These are phyloP conservation scores for Saccostrea cuccullata DNA, from an alignment of 1,140 invertebrate genomes.

Conservation along the genomic window DNA sequence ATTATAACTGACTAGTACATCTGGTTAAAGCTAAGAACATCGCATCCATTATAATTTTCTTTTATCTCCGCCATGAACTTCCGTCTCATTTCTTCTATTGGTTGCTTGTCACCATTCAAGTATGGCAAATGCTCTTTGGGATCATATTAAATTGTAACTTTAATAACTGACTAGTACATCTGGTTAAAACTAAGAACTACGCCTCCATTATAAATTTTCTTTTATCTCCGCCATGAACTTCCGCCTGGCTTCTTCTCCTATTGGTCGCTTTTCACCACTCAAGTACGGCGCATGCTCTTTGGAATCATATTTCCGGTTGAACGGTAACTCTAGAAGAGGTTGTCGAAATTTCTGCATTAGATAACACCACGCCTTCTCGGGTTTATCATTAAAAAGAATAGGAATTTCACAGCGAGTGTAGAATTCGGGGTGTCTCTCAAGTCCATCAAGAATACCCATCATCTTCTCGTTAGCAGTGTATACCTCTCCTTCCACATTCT, in stretches of 20 bases:
- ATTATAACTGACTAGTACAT: too few species aligned
- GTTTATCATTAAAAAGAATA: neutral
- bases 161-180: too few species aligned
- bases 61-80: neutral
- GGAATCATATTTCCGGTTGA: neutral
- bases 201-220: neutral
- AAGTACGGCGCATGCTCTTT: neutral
- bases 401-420: constrained; percentile 7
- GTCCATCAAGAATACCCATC: neutral
- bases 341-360: constrained; percentile 12
- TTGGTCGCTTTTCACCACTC: neutral
- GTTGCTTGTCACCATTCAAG: neutral
- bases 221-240: neutral
- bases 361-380: neutral
- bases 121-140: neutral
- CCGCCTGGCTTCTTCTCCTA: neutral
- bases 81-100: neutral
- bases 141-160: too few species aligned
- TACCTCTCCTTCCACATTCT: constrained; percentile 23
- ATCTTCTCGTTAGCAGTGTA: constrained; percentile 6
- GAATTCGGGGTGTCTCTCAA: neutral
- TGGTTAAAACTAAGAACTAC: neutral
- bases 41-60: neutral
- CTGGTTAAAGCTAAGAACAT: too few species aligned
- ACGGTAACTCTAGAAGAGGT: constrained; percentile 1